Percentiles rank a stretch among this genome's conserved stretches.
These are phyloP conservation scores for Eupithecia vulgata DNA, from an alignment of 2,888 invertebrate genomes.

Conservation along the genomic window DNA sequence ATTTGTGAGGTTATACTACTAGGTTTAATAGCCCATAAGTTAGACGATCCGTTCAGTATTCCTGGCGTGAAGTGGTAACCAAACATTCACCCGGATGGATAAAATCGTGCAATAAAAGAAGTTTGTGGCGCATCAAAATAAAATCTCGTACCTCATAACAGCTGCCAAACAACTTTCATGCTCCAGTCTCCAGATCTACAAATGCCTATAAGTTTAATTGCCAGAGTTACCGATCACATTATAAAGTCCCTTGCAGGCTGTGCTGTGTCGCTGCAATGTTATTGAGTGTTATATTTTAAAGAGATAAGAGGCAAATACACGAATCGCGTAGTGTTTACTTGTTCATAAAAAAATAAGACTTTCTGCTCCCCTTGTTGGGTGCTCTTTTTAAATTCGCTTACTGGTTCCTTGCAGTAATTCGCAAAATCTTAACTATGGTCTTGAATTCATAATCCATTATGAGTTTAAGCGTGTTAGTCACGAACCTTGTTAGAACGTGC, in stretches of 20 bases:
- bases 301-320: not conserved
- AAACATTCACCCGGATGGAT: not conserved
- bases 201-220: slow-evolving; percentile 53
- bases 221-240: slow-evolving; percentile 65
- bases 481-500: too few relatives aligned
- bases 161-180: slow-evolving; percentile 54
- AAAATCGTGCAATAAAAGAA: not conserved
- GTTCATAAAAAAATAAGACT: not conserved
- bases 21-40: too few relatives aligned
- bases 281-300: not conserved
- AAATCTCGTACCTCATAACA: not conserved
- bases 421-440: not conserved
- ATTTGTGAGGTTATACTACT: too few relatives aligned
- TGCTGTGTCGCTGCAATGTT: slow-evolving; percentile 1
- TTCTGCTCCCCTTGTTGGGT: not conserved
- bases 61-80: not conserved
- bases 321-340: not conserved
- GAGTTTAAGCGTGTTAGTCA: too few relatives aligned
- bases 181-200: slow-evolving; percentile 44
- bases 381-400: not conserved
- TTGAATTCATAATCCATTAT: too few relatives aligned
- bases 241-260: slow-evolving; percentile 56
- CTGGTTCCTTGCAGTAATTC: not conserved
- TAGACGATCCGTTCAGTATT: not conserved
- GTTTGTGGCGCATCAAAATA: not conserved